Conservation (phyloP, 2,888 invertebrate genomes). For the Pharmacophagus antenor region DNA sequence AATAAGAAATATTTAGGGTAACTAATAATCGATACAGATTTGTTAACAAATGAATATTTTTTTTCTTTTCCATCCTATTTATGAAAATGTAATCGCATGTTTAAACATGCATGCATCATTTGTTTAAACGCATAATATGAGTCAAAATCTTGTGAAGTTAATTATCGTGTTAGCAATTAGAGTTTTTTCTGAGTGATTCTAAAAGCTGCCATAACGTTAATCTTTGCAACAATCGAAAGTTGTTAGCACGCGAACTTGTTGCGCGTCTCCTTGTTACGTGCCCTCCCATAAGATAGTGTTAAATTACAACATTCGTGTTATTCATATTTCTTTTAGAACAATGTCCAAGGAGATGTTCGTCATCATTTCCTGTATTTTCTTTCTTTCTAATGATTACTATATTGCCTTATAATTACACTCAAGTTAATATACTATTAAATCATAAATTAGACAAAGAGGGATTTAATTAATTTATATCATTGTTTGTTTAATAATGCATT, state of each 20-base stretch:
- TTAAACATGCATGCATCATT: slow-evolving; percentile 20
- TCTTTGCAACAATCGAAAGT: slow-evolving; percentile 43
- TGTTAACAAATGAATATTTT: too few relatives aligned
- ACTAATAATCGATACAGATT: too few relatives aligned
- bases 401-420: too few relatives aligned
- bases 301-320: neutral
- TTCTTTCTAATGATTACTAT: too few relatives aligned
- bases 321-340: neutral
- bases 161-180: slow-evolving; percentile 35
- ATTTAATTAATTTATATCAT: too few relatives aligned
- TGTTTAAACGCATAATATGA: slow-evolving; percentile 34
- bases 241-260: slow-evolving; percentile 72
- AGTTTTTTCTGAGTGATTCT: slow-evolving; percentile 48
- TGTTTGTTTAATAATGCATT: too few relatives aligned
- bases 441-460: too few relatives aligned
- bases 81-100: neutral
- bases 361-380: neutral
- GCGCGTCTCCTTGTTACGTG: slow-evolving; percentile 43
- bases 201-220: slow-evolving; percentile 61
- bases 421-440: too few relatives aligned
- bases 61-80: neutral
- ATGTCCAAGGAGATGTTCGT: neutral
- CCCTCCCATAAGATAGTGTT: neutral
- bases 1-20: too few relatives aligned
- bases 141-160: slow-evolving; percentile 31